Evolutionary conservation across 1,140 invertebrate genomes (phyloP).

Genomic region (Hetaerina americana): DNA sequence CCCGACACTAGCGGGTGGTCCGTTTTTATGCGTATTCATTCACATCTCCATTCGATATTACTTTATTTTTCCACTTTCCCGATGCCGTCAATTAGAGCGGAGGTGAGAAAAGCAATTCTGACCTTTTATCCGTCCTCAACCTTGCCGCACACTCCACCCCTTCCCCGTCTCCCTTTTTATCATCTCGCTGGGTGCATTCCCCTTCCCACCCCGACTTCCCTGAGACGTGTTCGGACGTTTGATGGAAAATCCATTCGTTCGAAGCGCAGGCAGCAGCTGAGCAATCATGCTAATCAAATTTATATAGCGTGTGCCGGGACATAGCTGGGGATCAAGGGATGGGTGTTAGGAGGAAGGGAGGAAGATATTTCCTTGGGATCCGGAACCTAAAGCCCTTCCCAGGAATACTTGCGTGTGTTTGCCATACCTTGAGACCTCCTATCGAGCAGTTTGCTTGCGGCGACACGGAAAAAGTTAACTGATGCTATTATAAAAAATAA

Average conservation of each 20-base stretch:
- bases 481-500: no score
- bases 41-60: not conserved
- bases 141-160: no score
- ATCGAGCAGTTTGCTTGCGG: no score
- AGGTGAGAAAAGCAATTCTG: not conserved
- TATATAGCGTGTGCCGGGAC: not conserved
- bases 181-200: not conserved
- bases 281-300: not conserved
- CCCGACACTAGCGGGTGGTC: not conserved
- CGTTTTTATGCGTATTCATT: not conserved
- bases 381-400: no score
- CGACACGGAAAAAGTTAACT: no score
- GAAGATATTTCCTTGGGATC: not conserved
- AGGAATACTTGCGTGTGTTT: no score
- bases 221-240: not conserved
- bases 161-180: no score
- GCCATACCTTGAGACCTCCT: no score
- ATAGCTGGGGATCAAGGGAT: not conserved
- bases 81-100: not conserved
- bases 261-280: not conserved
- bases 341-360: not conserved
- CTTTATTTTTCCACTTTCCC: not conserved
- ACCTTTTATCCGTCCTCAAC: not conserved
- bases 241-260: not conserved
- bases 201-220: not conserved